phyloP scores from a whole-genome alignment of 2,113 vertebrate genomes.

The Thomomys bottae region DNA sequence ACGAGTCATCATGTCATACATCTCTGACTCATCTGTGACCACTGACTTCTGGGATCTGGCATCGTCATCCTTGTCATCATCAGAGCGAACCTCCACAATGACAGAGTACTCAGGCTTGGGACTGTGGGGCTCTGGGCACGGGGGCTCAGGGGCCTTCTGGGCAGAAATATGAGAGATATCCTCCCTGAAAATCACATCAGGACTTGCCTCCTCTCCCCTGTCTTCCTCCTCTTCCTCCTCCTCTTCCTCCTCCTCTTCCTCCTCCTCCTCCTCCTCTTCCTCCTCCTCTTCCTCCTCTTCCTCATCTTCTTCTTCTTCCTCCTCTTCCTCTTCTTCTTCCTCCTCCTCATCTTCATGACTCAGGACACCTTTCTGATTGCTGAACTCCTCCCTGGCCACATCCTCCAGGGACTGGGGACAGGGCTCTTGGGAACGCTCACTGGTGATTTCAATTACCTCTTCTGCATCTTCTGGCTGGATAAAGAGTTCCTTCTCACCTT shows the following conservation, averaged over 20 bases:
- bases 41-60: constrained; percentile 91
- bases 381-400: constrained; percentile 60
- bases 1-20: constrained; percentile 95
- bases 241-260: constrained; percentile 78
- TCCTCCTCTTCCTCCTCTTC: constrained; percentile 83
- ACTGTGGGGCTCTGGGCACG: constrained; percentile 84
- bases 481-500: constrained; percentile 85
- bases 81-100: constrained; percentile 92
- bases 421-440: constrained; percentile 81
- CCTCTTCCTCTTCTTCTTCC: constrained; percentile 80
- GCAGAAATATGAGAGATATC: constrained; percentile 64
- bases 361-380: constrained; percentile 77
- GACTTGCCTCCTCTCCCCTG: constrained; percentile 82
- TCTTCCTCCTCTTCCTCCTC: constrained; percentile 83
- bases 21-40: constrained; percentile 94
- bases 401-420: constrained; percentile 73
- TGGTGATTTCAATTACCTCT: constrained; percentile 86
- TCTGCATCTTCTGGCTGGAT: constrained; percentile 85
- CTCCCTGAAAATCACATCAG: constrained; percentile 83
- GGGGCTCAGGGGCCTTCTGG: constrained; percentile 82
- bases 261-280: constrained; percentile 72
- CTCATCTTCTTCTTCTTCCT: constrained; percentile 82
- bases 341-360: constrained; percentile 82
- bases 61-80: constrained; percentile 91
- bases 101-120: constrained; percentile 87